A percentile compares a stretch with the other conserved stretches of the same genome.
These are phyloP conservation scores for Eupleurogrammus muticus DNA, from an alignment of 2,797 vertebrate genomes.

Conservation along the genomic window DNA sequence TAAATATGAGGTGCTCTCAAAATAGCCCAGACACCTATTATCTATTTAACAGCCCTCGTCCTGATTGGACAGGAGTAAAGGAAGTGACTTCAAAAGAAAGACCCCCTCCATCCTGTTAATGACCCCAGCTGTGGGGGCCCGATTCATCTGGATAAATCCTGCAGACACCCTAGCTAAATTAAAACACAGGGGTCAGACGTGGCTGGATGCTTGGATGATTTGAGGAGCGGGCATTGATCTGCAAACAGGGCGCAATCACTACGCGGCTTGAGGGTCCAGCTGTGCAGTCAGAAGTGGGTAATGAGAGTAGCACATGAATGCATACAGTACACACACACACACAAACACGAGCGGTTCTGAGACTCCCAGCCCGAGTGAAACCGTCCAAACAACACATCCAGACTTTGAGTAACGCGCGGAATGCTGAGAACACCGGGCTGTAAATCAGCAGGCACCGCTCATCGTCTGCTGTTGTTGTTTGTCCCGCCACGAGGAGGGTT, in stretches of 20 bases:
- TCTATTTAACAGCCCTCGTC: conserved; percentile 63
- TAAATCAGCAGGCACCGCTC: conserved; percentile 65
- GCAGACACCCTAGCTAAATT: conserved; percentile 54
- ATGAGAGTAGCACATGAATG: conserved; percentile 67
- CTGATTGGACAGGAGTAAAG: conserved; percentile 52
- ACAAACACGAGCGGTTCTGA: conserved; percentile 8
- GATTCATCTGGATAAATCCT: conserved; percentile 64
- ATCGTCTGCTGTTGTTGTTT: conserved; percentile 69
- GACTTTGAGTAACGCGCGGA: conserved; percentile 40
- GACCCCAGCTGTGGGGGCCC: conserved; percentile 75
- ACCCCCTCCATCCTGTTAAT: conserved; percentile 57
- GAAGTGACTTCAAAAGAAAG: conserved; percentile 74
- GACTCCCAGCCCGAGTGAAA: conserved; percentile 61
- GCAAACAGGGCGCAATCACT: conserved; percentile 62
- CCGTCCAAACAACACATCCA: conserved; percentile 63
- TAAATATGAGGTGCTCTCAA: conserved; percentile 59
- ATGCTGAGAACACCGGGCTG: conserved; percentile 14
- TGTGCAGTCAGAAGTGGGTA: conserved; percentile 42
- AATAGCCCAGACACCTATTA: conserved; percentile 73
- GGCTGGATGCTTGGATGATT: conserved; percentile 64
- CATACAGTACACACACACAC: conserved; percentile 1
- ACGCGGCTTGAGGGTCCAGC: conserved; percentile 46
- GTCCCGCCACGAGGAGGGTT: conserved; percentile 63
- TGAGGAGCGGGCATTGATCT: conserved; percentile 69
- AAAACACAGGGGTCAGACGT: conserved; percentile 52